Conservation (phyloP, 2,113 vertebrate species). For the Tenrec ecaudatus region DNA sequence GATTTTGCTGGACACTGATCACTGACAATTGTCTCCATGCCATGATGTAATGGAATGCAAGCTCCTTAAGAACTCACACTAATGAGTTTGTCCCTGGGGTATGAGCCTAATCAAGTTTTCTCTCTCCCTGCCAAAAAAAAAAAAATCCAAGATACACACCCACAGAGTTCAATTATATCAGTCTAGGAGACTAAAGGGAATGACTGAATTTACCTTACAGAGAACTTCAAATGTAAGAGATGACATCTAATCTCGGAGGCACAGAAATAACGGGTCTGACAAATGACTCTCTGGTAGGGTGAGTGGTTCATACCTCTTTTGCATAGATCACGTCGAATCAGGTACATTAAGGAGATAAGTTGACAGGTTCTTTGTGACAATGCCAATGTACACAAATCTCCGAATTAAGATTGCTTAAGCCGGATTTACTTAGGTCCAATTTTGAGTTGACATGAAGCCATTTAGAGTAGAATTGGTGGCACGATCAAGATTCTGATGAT, state of each 20-base stretch:
- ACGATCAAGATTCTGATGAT: conserved; percentile 3
- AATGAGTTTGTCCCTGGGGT: background rate
- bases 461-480: background rate
- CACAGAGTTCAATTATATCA: conserved; percentile 58
- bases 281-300: background rate
- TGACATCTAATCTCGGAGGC: conserved; percentile 43
- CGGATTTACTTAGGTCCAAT: background rate
- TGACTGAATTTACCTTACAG: conserved; percentile 44
- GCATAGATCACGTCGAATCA: background rate
- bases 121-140: conserved; percentile 12
- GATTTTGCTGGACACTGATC: background rate
- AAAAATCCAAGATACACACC: conserved; percentile 58
- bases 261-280: conserved; percentile 24
- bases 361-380: background rate
- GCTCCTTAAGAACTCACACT: conserved; percentile 4
- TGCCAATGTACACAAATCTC: background rate
- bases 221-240: conserved; percentile 38
- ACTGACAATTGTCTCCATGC: background rate
- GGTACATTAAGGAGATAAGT: background rate
- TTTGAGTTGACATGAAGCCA: background rate
- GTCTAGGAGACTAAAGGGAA: conserved; percentile 12
- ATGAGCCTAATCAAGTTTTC: conserved; percentile 49
- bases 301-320: background rate
- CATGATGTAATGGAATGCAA: conserved; percentile 50
- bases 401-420: background rate